A percentile compares a stretch with the other conserved stretches of the same genome.
These are phyloP conservation scores for Adelphocoris suturalis DNA, from an alignment of 2,888 invertebrate genomes.

Conservation along the genomic window DNA sequence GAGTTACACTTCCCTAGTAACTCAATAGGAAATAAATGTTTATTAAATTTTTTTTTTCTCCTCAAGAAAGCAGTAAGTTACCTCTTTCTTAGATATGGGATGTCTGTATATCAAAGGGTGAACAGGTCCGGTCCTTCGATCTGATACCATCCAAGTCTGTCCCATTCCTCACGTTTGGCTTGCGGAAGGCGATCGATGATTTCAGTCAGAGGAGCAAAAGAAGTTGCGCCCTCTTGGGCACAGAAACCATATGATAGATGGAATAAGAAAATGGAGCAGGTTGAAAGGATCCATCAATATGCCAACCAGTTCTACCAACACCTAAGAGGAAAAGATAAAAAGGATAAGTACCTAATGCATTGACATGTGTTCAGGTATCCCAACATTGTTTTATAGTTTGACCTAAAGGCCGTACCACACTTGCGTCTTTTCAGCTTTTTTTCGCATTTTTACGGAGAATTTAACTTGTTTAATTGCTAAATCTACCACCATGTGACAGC, in stretches of 20 bases:
- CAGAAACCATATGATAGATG: conserved; percentile 77
- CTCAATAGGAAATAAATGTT: too few relatives aligned
- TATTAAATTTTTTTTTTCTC: too few relatives aligned
- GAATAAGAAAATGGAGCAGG: conserved; percentile 77
- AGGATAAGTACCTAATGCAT: not conserved
- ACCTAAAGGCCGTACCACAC: too few relatives aligned
- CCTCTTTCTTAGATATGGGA: conserved; percentile 76
- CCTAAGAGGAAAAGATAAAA: conserved; percentile 73
- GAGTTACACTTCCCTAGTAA: too few relatives aligned
- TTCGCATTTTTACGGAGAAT: too few relatives aligned
- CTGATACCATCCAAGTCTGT: conserved; percentile 77
- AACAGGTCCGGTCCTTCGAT: conserved; percentile 76
- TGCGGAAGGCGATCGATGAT: conserved; percentile 76
- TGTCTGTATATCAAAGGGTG: conserved; percentile 77
- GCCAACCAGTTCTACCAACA: conserved; percentile 77
- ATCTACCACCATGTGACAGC: too few relatives aligned
- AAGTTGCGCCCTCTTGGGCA: conserved; percentile 76
- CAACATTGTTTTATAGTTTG: too few relatives aligned
- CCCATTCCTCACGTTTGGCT: conserved; percentile 76
- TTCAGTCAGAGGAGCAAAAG: conserved; percentile 77
- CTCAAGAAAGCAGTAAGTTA: conserved; percentile 48
- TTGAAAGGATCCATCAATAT: conserved; percentile 77
- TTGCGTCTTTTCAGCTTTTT: too few relatives aligned
- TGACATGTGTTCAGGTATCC: not conserved
- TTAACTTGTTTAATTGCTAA: too few relatives aligned